These are phyloP conservation scores for Cryptocephalus primarius DNA, from an alignment of 2,888 invertebrate species.

Conservation along the genomic window DNA sequence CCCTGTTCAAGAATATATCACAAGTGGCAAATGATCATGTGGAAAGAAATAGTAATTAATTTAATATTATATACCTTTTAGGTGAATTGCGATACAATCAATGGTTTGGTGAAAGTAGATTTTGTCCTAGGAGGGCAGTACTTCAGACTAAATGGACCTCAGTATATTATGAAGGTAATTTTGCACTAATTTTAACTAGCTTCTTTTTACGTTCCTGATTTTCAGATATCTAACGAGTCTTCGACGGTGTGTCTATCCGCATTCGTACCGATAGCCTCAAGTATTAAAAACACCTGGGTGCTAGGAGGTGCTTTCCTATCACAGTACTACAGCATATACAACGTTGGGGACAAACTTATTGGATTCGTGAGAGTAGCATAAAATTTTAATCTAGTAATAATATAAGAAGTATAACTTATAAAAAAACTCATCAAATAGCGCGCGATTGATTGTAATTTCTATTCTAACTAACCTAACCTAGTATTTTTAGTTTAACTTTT, in stretches of 20 bases:
- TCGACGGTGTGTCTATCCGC: conserved; percentile 37
- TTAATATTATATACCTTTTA: conserved; percentile 22
- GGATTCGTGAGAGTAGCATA: conserved; percentile 35
- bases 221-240: conserved; percentile 30
- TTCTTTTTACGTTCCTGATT: conserved; percentile 13
- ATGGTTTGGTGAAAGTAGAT: conserved; percentile 46
- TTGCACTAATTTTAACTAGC: not conserved
- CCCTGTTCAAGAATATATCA: too few species aligned
- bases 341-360: conserved; percentile 32
- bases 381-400: not conserved
- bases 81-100: conserved; percentile 50
- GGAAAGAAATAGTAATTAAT: not conserved
- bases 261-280: conserved; percentile 25
- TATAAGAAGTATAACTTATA: too few species aligned
- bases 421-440: too few species aligned
- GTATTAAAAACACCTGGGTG: conserved; percentile 28
- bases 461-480: too few species aligned
- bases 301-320: conserved; percentile 41
- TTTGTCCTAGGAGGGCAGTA: conserved; percentile 46
- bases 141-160: conserved; percentile 46
- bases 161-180: conserved; percentile 9
- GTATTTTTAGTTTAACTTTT: too few species aligned
- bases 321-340: conserved; percentile 40
- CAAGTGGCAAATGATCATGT: too few species aligned
- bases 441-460: too few species aligned